Base-by-base conservation (phyloP, 2,888 invertebrate species). In the Philereme transversata region DNA sequence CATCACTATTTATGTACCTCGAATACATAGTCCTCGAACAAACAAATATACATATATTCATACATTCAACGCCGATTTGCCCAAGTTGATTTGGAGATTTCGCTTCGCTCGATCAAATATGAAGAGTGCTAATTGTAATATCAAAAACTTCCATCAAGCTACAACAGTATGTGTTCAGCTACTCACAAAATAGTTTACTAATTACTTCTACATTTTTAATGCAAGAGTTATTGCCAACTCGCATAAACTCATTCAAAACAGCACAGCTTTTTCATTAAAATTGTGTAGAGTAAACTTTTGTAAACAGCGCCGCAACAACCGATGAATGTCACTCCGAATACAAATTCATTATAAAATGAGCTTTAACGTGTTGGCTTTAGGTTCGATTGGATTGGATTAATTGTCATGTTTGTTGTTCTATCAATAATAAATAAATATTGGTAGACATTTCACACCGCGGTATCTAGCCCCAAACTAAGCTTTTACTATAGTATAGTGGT, bases 211-310 rank as follows among this genome's bases (percentile, higher is more conserved):
- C 36, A 35, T 9, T 11, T 11, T 43, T 51, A 60, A 56, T 41
- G 35, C 22, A 41, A 36, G 44, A 51, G 49, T 59, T 22, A 11
- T 47, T 8, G 49, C 40, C 49, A 62, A 57, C 43, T 43, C 51
- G 46, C 36, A n/a, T 48, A 54, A 51, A 57, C 54, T 60, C 50
- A 38, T 49, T 8, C 22, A 35, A 57, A 59, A 65, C 59, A 44
- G 61, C 48, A 50, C 51, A 55, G 56, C 52, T 55, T 59, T 59
- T 60, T 64, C 53, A 57, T 65, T 57, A 22, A 22, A 22, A 22
- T 22, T 22, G 1, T 54, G 57, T 51, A 33, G 33, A 41, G 41
- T n/a, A 22, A 50, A 22, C 45, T 56, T 55, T 48, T 35, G 11
- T 35, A 35, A 49, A 52, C 45, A 41, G 35, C 35, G 41, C n/a